phyloP scores from a whole-genome alignment of 2,113 vertebrate genomes.

The Poecilia latipinna region DNA sequence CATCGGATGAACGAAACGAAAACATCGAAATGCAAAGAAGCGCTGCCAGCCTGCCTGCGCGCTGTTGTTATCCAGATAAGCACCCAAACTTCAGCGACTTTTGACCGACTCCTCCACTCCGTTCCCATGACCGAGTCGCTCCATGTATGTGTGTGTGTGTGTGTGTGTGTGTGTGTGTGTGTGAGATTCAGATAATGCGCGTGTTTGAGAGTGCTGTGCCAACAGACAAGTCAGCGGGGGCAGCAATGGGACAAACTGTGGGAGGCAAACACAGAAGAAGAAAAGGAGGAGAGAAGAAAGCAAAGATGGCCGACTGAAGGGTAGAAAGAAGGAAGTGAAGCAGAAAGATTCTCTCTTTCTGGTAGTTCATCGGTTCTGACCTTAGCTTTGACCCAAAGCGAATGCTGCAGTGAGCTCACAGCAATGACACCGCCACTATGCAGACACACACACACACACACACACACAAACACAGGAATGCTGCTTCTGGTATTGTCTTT shows the following conservation, averaged over 20 bases:
- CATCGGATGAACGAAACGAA: conserved; percentile 16
- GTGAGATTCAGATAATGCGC: conserved; percentile 2
- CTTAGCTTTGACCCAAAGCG: conserved; percentile 53
- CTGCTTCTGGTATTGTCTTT: conserved; percentile 69
- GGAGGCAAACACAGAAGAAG: conserved; percentile 37
- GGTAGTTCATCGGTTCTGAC: conserved; percentile 62
- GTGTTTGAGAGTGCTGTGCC: conserved; percentile 54
- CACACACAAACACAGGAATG: conserved; percentile 50
- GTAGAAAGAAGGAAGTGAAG: conserved; percentile 55
- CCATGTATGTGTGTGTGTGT: not conserved
- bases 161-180: not conserved
- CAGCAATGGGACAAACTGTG: conserved; percentile 32
- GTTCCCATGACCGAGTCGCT: conserved; percentile 48
- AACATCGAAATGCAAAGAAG: conserved; percentile 40
- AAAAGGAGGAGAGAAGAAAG: conserved; percentile 32
- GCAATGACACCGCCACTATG: conserved; percentile 43
- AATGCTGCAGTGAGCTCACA: conserved; percentile 44
- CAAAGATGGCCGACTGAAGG: not conserved
- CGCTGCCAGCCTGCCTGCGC: not conserved
- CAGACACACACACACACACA: conserved; percentile 19
- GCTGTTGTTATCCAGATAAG: conserved; percentile 19
- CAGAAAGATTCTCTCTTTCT: conserved; percentile 44
- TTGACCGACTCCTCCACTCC: conserved; percentile 36
- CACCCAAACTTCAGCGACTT: conserved; percentile 34
- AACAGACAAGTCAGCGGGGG: conserved; percentile 42